A percentile compares a stretch with the other conserved stretches of the same genome.
Conservation (phyloP, 1,140 invertebrate genomes). For the Brachionus manjavacas region DNA sequence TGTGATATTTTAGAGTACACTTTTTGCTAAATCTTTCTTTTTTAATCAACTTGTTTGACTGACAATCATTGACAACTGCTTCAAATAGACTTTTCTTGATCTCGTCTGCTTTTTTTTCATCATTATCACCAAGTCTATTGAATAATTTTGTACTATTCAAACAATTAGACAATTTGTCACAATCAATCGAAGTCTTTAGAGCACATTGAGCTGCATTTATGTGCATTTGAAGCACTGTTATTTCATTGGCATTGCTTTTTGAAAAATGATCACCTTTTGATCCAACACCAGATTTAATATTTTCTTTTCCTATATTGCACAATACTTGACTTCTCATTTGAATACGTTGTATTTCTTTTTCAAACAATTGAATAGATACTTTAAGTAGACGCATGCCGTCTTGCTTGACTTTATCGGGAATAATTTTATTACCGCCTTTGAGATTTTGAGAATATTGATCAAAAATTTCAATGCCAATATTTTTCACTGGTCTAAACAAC, state of each 20-base stretch:
- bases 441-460: background rate
- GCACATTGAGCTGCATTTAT: background rate
- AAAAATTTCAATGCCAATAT: background rate
- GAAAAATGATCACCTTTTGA: background rate
- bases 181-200: background rate
- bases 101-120: background rate
- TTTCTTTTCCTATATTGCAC: background rate
- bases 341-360: constrained; percentile 7
- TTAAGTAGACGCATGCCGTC: background rate
- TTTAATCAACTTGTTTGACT: background rate
- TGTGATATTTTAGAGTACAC: background rate
- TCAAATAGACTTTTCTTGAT: background rate
- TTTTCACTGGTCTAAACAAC: background rate
- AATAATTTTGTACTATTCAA: constrained; percentile 14
- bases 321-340: background rate
- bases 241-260: constrained; percentile 11
- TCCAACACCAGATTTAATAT: background rate
- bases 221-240: constrained; percentile 5
- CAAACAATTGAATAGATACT: background rate
- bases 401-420: background rate
- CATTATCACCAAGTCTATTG: background rate
- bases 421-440: background rate
- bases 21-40: constrained; percentile 12
- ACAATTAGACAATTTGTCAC: background rate
- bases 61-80: background rate